Percentiles rank a stretch among this genome's conserved stretches.
phyloP scores from a whole-genome alignment of 2,113 vertebrate genomes.

The Hoplias malabaricus region DNA sequence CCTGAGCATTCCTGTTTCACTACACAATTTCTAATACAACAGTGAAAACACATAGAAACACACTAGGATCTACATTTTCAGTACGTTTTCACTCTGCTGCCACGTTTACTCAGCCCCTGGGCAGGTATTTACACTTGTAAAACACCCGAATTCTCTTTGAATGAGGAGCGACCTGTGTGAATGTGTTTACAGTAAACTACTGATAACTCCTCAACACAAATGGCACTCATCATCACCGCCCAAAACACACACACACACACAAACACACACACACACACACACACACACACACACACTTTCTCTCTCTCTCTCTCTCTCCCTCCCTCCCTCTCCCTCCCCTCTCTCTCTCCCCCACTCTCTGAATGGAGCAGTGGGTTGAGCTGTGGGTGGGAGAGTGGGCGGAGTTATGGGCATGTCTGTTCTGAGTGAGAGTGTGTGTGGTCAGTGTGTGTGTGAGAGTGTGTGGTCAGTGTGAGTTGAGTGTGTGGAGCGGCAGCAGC shows the following conservation, averaged over 20 bases:
- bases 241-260: background rate
- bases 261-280: slow-evolving; percentile 14
- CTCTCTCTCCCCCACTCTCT: background rate
- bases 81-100: no score
- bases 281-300: slow-evolving; percentile 38
- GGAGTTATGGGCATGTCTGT: background rate
- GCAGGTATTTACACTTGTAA: no score
- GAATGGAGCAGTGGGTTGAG: slow-evolving; percentile 6
- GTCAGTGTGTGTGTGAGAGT: background rate
- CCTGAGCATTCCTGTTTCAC: slow-evolving; percentile 22
- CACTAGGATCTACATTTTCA: no score
- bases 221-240: background rate
- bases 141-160: no score
- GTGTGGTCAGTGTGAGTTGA: background rate
- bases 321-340: background rate
- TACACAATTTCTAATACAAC: slow-evolving; percentile 3
- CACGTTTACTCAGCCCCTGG: no score
- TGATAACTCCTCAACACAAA: no score
- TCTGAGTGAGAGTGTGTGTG: background rate
- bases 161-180: no score
- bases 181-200: slow-evolving; percentile 35
- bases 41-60: slow-evolving; percentile 26
- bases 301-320: slow-evolving; percentile 39
- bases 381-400: background rate
- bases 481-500: background rate